phyloP scores from a whole-genome alignment of 2,888 invertebrate species.

The Cheilosia grossa region DNA sequence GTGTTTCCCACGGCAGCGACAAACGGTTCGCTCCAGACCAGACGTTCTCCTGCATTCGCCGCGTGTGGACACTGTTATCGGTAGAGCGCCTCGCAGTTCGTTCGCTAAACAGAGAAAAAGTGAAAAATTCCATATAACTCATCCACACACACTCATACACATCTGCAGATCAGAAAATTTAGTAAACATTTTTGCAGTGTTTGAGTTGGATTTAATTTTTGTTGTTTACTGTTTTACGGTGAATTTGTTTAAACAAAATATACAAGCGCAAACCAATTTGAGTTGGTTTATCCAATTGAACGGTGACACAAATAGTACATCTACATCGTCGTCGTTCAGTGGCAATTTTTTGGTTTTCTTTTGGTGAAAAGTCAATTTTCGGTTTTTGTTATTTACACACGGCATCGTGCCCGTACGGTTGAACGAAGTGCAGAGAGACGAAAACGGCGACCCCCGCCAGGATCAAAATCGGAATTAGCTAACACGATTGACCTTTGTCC shows the following conservation, averaged over 20 bases:
- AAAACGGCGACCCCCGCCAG: constrained; percentile 57
- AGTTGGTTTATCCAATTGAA: neutral
- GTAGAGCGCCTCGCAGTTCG: constrained; percentile 69
- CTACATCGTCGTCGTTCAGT: neutral
- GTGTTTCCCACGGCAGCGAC: constrained; percentile 74
- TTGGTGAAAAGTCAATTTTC: constrained; percentile 64
- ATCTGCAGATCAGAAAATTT: constrained; percentile 16
- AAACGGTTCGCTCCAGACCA: constrained; percentile 73
- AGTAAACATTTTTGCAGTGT: constrained; percentile 63
- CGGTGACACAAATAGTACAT: constrained; percentile 6
- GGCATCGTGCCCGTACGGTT: neutral
- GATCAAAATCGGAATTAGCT: constrained; percentile 53
- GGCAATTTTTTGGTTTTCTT: constrained; percentile 4
- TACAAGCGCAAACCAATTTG: neutral
- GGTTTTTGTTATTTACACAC: constrained; percentile 58
- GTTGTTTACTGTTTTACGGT: neutral
- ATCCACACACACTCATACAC: constrained; percentile 24
- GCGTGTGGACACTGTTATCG: constrained; percentile 72
- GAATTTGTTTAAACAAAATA: constrained; percentile 66
- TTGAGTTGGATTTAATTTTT: constrained; percentile 33
- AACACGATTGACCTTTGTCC: constrained; percentile 66
- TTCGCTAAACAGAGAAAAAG: constrained; percentile 58
- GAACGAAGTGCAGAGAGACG: constrained; percentile 2
- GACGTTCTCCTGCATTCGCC: constrained; percentile 75
- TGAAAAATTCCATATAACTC: constrained; percentile 58